phyloP scores from a whole-genome alignment of 2,113 vertebrate genomes.

The Micronycteris hirsuta region DNA sequence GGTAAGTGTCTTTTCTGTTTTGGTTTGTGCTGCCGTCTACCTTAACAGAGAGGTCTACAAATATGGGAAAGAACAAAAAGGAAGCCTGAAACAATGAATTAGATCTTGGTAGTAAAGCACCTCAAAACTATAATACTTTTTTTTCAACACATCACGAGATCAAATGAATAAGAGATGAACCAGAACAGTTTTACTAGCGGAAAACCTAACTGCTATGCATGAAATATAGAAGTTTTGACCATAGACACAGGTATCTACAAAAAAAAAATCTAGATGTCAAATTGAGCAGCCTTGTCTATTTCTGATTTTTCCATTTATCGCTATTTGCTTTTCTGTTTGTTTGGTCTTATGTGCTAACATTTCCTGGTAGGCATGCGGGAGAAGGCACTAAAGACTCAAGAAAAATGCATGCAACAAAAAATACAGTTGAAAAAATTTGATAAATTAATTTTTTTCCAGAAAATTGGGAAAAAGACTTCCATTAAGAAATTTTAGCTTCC shows the following conservation, averaged over 20 bases:
- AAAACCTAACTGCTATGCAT: not conserved
- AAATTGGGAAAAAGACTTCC: not conserved
- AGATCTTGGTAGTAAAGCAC: not conserved
- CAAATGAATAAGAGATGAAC: not conserved
- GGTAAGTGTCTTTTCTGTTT: slow-evolving; percentile 83
- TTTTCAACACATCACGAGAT: not conserved
- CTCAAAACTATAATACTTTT: not conserved
- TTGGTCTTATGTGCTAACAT: not conserved
- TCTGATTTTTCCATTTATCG: not conserved
- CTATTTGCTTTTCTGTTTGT: not conserved
- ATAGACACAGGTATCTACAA: not conserved
- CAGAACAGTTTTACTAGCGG: not conserved
- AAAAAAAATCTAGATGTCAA: not conserved
- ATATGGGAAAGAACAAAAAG: not conserved
- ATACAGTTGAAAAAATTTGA: not conserved
- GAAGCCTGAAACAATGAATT: not conserved
- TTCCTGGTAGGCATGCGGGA: not conserved
- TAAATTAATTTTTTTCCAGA: not conserved
- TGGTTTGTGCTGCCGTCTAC: not conserved
- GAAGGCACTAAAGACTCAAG: not conserved
- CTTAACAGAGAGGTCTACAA: not conserved
- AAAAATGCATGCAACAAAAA: not conserved
- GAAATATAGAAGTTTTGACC: not conserved
- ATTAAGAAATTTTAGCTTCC: not conserved
- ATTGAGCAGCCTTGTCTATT: not conserved